Evolutionary conservation across 2,797 vertebrate genomes (phyloP).

Genomic region (Enteromius afrohamiltoni): DNA sequence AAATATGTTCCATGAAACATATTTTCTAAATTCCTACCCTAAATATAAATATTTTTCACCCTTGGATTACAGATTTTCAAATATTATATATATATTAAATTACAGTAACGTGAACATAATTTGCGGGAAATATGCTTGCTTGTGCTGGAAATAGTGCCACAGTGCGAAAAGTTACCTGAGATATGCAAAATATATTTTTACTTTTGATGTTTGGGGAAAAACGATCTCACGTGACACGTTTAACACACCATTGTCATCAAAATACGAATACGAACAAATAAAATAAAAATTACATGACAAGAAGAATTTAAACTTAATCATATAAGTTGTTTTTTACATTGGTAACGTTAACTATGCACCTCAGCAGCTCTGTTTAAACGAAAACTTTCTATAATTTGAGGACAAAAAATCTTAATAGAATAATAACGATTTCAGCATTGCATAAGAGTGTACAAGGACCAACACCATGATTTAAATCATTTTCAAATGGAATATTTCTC

Average conservation of each 20-base stretch:
- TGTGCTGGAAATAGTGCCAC: not conserved
- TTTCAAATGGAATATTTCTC: not conserved
- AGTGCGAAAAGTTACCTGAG: not conserved
- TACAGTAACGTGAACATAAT: not conserved
- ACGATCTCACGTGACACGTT: not conserved
- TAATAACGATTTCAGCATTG: not conserved
- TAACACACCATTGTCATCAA: not conserved
- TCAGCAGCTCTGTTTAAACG: not conserved
- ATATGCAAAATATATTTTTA: not conserved
- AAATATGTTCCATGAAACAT: not conserved
- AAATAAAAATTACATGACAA: not conserved
- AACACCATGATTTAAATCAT: not conserved
- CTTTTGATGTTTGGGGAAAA: not conserved
- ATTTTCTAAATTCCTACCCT: not conserved
- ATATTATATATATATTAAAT: not conserved
- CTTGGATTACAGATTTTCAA: not conserved
- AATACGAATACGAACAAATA: not conserved
- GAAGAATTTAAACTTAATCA: not conserved
- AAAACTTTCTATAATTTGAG: not conserved
- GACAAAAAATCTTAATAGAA: not conserved
- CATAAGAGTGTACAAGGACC: not conserved
- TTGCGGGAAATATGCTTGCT: not conserved
- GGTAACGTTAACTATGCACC: not conserved
- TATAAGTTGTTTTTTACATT: not conserved
- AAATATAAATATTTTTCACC: not conserved